Evolutionary conservation across 2,797 vertebrate species (phyloP).

Genomic region (Heliangelus exortis): DNA sequence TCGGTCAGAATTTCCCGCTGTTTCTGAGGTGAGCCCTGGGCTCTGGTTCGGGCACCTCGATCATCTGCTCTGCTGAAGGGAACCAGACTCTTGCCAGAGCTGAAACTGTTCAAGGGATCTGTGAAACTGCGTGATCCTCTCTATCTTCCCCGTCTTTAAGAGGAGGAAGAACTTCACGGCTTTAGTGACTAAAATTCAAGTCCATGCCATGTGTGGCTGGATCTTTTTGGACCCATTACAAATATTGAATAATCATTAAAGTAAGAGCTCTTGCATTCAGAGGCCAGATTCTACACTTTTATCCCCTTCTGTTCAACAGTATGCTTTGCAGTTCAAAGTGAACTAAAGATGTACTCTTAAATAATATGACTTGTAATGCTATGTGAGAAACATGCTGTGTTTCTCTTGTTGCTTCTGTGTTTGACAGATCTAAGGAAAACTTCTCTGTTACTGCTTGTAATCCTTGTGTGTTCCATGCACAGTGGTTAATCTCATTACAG

Average conservation of each 20-base stretch:
- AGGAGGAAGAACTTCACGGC: background rate
- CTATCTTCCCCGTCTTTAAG: background rate
- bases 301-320: background rate
- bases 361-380: background rate
- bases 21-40: background rate
- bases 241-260: background rate
- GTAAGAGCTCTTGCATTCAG: background rate
- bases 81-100: background rate
- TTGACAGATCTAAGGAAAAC: background rate
- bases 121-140: no score
- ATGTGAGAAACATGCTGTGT: fast-evolving
- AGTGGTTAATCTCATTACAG: background rate
- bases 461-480: background rate
- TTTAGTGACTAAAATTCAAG: background rate
- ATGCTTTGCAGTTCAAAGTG: background rate
- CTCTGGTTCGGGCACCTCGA: background rate
- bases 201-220: fast-evolving
- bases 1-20: no score
- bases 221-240: background rate
- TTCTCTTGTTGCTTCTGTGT: background rate
- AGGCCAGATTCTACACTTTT: background rate
- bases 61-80: background rate
- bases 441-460: background rate
- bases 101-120: background rate
- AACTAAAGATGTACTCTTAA: background rate